These are phyloP conservation scores for Operophtera brumata DNA, from an alignment of 2,888 invertebrate species.

Conservation along the genomic window DNA sequence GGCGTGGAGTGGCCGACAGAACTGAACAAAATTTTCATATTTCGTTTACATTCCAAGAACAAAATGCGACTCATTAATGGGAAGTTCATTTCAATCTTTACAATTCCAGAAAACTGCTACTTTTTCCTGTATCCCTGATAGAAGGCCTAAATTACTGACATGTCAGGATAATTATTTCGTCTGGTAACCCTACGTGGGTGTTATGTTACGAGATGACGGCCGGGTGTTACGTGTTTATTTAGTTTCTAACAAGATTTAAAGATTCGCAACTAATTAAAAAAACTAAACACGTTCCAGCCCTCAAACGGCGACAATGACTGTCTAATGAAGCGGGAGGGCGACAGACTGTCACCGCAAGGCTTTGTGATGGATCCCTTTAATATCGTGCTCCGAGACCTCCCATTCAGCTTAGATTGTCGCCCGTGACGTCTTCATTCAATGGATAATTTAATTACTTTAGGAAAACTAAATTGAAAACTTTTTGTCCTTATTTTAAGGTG, in stretches of 20 bases:
- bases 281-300: slow-evolving; percentile 52
- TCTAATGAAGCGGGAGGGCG: slow-evolving; percentile 75
- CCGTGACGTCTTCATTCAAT: slow-evolving; percentile 48
- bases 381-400: slow-evolving; percentile 57
- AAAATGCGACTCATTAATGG: too few species aligned
- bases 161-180: too few species aligned
- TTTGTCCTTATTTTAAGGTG: background rate
- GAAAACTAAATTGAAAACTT: slow-evolving; percentile 16
- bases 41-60: too few species aligned
- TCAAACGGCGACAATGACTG: slow-evolving; percentile 66
- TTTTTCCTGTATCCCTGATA: too few species aligned
- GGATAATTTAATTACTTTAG: slow-evolving; percentile 31
- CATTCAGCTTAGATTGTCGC: slow-evolving; percentile 44
- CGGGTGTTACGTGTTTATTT: slow-evolving; percentile 1
- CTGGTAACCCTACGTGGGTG: too few species aligned
- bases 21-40: too few species aligned
- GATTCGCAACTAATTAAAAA: slow-evolving; percentile 48
- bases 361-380: slow-evolving; percentile 78
- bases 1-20: too few species aligned
- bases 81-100: too few species aligned
- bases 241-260: slow-evolving; percentile 14
- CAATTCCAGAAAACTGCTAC: too few species aligned
- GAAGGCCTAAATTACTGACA: too few species aligned
- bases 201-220: too few species aligned
- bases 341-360: slow-evolving; percentile 76